Evolutionary conservation across 2,113 vertebrate genomes (phyloP), one percentile per base, ranked within the genome.

Genomic region (Chlamydotis undulata): DNA sequence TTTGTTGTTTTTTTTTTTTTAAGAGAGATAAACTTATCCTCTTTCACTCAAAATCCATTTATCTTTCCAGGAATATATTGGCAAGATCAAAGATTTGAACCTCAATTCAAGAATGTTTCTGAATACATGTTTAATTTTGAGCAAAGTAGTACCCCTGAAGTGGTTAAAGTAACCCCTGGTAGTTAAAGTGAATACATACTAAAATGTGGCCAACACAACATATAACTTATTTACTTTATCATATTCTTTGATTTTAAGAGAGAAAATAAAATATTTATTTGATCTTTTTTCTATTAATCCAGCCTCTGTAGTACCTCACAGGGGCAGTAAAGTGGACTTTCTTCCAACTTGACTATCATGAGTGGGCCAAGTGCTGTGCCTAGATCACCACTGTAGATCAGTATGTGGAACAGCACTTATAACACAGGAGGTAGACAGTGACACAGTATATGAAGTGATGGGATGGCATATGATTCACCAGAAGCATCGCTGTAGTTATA

Each of bases 401-500:
- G 26, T 14, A 19, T 2, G 4, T 24, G 39, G 39, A 64, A 61
- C 13, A 29, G 13, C 18, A 10, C 45, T 6, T 9, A 21, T 3
- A 68, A 22, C 12, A 43, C 26, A 53, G 10, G 14, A 60, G 11
- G 11, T 1, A 37, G 22, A 56, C 9, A 65, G 9, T 22, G 14
- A 21, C 37, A n/a, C 4, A 39, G 6, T 3, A 5, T 16, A 7
- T 4, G 11, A 47, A 60, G 28, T 31, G 18, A 43, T 10, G 3
- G 24, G 10, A 29, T n/a, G 18, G 4, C 2, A 35, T 26, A 43
- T 41, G 39, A 67, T 16, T 57, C 47, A 59, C 12, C 43, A 68
- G 50, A 68, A 79, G 1, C 18, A 53, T 26, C 0, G 0, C 9
- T 68, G 23, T 16, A 43, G 29, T 64, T 83, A 70, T 6, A 73